phyloP scores from a whole-genome alignment of 2,888 invertebrate species.

The Pinctada fucata region DNA sequence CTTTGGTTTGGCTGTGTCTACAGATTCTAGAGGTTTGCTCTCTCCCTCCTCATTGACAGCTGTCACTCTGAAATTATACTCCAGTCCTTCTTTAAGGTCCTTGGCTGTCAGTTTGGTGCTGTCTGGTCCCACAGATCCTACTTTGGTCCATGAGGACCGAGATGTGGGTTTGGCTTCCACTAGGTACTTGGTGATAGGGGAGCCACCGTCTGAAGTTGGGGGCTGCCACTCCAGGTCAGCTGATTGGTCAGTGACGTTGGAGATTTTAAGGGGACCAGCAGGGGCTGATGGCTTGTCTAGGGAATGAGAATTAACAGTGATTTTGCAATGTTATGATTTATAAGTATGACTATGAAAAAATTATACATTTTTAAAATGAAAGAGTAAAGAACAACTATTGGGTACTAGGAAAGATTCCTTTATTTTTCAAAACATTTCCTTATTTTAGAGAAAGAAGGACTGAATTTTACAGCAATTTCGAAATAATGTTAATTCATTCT shows the following conservation, averaged over 20 bases:
- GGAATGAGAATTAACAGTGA: neutral
- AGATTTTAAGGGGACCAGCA: constrained; percentile 86
- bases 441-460: too few species aligned
- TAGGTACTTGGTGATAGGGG: constrained; percentile 68
- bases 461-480: too few species aligned
- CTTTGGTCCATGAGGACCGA: constrained; percentile 86
- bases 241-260: constrained; percentile 89
- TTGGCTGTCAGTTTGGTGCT: constrained; percentile 82
- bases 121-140: constrained; percentile 79
- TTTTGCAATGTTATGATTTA: too few species aligned
- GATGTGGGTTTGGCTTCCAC: constrained; percentile 84
- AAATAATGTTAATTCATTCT: too few species aligned
- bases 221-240: constrained; percentile 83
- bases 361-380: too few species aligned
- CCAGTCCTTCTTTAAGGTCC: constrained; percentile 90
- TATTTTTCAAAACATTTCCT: too few species aligned
- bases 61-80: constrained; percentile 91
- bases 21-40: constrained; percentile 88
- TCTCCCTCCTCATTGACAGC: constrained; percentile 94
- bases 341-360: too few species aligned
- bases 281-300: constrained; percentile 92
- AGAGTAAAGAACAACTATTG: too few species aligned
- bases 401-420: too few species aligned
- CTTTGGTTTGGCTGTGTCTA: constrained; percentile 64
- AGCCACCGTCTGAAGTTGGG: constrained; percentile 73